phyloP scores from a whole-genome alignment of 2,888 invertebrate species.

The Lepetodrilus schrolli region DNA sequence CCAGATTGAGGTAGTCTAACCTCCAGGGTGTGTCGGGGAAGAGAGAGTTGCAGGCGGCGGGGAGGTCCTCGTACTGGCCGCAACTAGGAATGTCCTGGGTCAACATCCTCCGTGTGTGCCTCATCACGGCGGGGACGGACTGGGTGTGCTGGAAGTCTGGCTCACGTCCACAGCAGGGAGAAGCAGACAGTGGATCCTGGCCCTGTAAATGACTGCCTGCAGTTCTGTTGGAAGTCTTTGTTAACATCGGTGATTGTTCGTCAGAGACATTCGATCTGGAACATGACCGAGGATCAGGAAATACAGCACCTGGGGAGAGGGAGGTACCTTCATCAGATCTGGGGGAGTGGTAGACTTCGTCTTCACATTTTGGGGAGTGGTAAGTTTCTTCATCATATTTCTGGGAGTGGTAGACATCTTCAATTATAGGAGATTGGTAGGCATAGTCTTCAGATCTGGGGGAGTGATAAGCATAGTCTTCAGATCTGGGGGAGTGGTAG shows the following conservation, averaged over 20 bases:
- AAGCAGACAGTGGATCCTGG: background rate
- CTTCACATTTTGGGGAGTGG: no score
- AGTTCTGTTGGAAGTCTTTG: background rate
- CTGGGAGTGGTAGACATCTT: no score
- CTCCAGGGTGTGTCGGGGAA: slow-evolving; percentile 36
- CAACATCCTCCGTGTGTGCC: background rate
- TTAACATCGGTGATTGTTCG: background rate
- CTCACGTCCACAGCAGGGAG: background rate
- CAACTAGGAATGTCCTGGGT: background rate
- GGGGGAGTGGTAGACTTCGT: no score
- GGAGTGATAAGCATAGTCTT: no score
- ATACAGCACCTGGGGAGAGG: no score
- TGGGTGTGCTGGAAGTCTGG: background rate
- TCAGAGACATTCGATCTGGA: no score
- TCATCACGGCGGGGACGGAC: background rate
- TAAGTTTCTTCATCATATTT: no score
- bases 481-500: no score
- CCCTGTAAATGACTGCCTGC: background rate
- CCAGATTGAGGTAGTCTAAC: slow-evolving; percentile 41
- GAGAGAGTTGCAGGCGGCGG: background rate
- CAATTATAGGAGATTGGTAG: no score
- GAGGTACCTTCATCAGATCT: no score
- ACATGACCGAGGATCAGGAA: no score
- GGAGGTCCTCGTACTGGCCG: background rate
- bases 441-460: no score